A percentile compares a stretch with the other conserved stretches of the same genome.
These are phyloP conservation scores for Hapalemur alaotrensis DNA, from an alignment of 2,797 vertebrate species.

Conservation along the genomic window DNA sequence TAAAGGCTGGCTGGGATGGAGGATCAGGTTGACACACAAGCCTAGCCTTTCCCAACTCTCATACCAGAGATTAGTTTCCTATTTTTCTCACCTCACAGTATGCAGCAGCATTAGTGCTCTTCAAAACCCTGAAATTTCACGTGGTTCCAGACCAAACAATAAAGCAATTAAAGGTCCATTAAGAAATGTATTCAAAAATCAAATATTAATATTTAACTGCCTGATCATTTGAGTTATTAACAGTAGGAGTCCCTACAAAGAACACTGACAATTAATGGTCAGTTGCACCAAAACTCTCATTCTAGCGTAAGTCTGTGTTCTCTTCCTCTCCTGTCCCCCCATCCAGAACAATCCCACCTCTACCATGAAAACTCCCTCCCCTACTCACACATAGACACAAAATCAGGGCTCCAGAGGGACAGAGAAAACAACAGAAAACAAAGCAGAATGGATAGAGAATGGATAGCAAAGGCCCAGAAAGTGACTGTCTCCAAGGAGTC, in stretches of 20 bases:
- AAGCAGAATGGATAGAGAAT: not conserved
- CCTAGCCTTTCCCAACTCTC: not conserved
- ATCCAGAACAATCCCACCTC: not conserved
- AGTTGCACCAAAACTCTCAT: not conserved
- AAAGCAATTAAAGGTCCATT: not conserved
- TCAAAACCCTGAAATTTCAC: not conserved
- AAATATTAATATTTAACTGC: not conserved
- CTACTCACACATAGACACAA: not conserved
- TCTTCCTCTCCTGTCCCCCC: not conserved
- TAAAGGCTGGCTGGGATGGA: not conserved
- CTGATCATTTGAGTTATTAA: not conserved
- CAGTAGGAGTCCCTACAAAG: not conserved
- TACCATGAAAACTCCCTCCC: not conserved
- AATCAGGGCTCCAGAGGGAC: not conserved
- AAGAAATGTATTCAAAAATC: slow-evolving; percentile 1
- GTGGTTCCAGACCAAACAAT: not conserved
- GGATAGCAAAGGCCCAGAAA: not conserved
- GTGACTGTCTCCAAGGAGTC: not conserved
- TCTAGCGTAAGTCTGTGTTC: not conserved
- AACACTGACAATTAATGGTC: not conserved
- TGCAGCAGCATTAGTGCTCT: not conserved
- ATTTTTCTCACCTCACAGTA: not conserved
- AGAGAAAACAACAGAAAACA: not conserved
- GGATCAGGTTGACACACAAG: fast-evolving
- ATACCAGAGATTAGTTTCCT: not conserved